These are phyloP conservation scores for Gorsachius goisagi DNA, from an alignment of 2,113 vertebrate species.

Conservation along the genomic window DNA sequence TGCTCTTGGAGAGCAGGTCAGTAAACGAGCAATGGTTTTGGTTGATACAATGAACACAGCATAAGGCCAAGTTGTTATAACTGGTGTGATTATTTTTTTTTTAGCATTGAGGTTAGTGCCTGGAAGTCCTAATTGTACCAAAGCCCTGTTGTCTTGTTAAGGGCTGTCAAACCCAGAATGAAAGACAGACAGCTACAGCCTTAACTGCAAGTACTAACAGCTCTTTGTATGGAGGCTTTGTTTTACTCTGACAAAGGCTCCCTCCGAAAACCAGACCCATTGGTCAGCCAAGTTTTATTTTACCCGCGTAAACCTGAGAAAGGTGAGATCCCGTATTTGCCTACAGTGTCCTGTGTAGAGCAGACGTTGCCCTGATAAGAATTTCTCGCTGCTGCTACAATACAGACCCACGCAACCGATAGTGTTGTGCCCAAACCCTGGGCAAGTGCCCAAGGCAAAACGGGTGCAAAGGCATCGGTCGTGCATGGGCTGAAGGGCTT, in stretches of 20 bases:
- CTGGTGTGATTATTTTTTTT: not conserved
- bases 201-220: not conserved
- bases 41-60: not conserved
- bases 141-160: not conserved
- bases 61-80: not conserved
- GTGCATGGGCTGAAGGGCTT: not conserved
- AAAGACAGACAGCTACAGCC: not conserved
- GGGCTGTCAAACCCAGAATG: not conserved
- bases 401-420: not conserved
- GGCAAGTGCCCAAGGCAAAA: not conserved
- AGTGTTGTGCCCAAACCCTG: not conserved
- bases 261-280: not conserved
- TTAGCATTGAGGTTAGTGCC: not conserved
- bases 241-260: not conserved
- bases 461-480: not conserved
- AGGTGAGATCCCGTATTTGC: not conserved
- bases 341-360: not conserved
- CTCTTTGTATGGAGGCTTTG: not conserved
- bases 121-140: not conserved
- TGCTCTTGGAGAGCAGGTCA: not conserved
- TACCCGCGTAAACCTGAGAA: fast-evolving
- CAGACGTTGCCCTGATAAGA: not conserved
- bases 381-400: not conserved
- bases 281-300: not conserved
- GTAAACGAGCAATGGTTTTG: not conserved